Percentiles rank a stretch among this genome's conserved stretches.
phyloP scores from a whole-genome alignment of 2,888 invertebrate species.

The Dexiosoma caninum region DNA sequence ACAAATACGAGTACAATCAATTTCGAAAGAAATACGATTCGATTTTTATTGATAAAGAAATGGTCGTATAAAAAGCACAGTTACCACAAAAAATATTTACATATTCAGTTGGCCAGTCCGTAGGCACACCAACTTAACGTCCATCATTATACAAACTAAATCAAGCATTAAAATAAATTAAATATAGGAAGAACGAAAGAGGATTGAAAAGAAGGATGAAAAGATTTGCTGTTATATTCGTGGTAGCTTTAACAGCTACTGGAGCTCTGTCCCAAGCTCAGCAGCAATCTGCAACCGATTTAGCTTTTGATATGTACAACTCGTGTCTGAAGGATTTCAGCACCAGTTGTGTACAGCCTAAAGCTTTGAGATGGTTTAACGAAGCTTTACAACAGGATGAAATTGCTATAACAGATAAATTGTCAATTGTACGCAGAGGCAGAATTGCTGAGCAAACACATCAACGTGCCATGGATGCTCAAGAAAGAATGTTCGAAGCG shows the following conservation, averaged over 20 bases:
- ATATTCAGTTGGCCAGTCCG: conserved; percentile 75
- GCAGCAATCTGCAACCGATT: conserved; percentile 80
- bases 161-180: too few relatives aligned
- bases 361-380: conserved; percentile 86
- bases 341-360: conserved; percentile 86
- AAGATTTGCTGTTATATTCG: conserved; percentile 67
- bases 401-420: conserved; percentile 86
- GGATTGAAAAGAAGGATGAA: conserved; percentile 69
- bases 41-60: conserved; percentile 72
- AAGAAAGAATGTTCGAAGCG: conserved; percentile 82
- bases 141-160: conserved; percentile 1
- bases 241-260: conserved; percentile 67
- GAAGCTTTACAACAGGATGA: conserved; percentile 83
- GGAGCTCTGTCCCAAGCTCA: conserved; percentile 78
- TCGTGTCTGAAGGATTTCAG: conserved; percentile 84
- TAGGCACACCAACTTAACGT: conserved; percentile 65
- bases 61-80: conserved; percentile 77
- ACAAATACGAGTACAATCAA: conserved; percentile 2
- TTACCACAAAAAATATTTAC: conserved; percentile 72
- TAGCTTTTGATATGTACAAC: conserved; percentile 83
- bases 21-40: conserved; percentile 43
- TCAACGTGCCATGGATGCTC: conserved; percentile 71
- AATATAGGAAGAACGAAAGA: conserved; percentile 10
- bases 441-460: conserved; percentile 73
- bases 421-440: conserved; percentile 84